Evolutionary conservation across 2,113 vertebrate species (phyloP).

Genomic region (Pseudorhombus dupliciocellatus): DNA sequence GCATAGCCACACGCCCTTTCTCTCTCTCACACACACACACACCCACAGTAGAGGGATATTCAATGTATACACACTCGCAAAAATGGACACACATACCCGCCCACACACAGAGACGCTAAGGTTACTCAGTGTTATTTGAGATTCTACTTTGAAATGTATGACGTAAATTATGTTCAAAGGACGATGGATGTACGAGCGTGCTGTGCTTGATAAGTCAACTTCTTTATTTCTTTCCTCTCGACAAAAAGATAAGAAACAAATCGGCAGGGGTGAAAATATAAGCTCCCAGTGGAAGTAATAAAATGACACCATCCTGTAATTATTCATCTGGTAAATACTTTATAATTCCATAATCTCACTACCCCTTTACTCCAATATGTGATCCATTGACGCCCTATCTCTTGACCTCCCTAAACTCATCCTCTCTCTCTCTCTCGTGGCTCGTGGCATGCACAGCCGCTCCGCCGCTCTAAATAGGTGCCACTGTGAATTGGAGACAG

Average conservation of each 20-base stretch:
- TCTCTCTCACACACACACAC: conserved; percentile 9
- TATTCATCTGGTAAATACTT: conserved; percentile 16
- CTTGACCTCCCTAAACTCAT: conserved; percentile 48
- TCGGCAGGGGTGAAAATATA: too few species aligned
- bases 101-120: conserved; percentile 23
- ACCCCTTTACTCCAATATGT: conserved; percentile 19
- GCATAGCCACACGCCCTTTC: conserved; percentile 9
- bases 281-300: not conserved
- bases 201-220: too few species aligned
- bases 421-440: conserved; percentile 50
- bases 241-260: too few species aligned
- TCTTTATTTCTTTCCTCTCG: too few species aligned
- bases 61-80: conserved; percentile 30
- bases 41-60: conserved; percentile 45
- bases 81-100: conserved; percentile 23
- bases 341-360: conserved; percentile 1
- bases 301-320: not conserved
- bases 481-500: conserved; percentile 83
- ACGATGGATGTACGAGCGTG: not conserved
- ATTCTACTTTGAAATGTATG: not conserved
- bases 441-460: conserved; percentile 71
- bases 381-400: conserved; percentile 24
- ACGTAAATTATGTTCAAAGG: not conserved
- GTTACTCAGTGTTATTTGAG: not conserved
- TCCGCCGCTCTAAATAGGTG: conserved; percentile 80